Evolutionary conservation across 2,888 invertebrate species (phyloP).

Genomic region (Eristalinus sepulchralis): DNA sequence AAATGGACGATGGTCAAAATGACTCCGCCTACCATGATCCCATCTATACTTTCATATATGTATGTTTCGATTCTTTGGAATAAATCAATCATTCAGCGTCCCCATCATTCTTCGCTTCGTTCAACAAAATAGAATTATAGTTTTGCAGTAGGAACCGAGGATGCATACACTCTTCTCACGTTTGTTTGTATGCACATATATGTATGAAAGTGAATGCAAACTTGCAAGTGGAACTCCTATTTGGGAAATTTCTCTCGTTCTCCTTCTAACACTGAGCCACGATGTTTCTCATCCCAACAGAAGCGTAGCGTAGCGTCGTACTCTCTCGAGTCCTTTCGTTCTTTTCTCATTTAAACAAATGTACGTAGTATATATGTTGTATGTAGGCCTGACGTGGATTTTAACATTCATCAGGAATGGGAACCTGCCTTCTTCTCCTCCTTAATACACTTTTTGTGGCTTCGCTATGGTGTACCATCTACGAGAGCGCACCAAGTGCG

Average conservation of each 20-base stretch:
- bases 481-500: conserved; percentile 43
- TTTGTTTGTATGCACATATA: conserved; percentile 9
- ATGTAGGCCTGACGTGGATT: conserved; percentile 68
- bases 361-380: conserved; percentile 47
- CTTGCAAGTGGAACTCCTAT: conserved; percentile 67
- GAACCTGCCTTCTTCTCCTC: conserved; percentile 62
- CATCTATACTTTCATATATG: conserved; percentile 46
- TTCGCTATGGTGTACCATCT: conserved; percentile 68
- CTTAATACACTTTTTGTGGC: conserved; percentile 70
- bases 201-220: conserved; percentile 34
- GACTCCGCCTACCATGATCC: conserved; percentile 63
- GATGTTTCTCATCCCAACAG: conserved; percentile 27
- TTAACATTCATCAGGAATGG: conserved; percentile 57
- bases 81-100: conserved; percentile 72
- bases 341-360: conserved; percentile 71
- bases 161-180: conserved; percentile 48
- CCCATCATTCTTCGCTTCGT: conserved; percentile 71
- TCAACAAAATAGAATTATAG: conserved; percentile 72
- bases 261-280: conserved; percentile 66
- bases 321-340: conserved; percentile 69
- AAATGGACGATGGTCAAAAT: conserved; percentile 57
- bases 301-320: neutral
- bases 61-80: conserved; percentile 70
- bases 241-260: conserved; percentile 69
- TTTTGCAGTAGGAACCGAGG: conserved; percentile 65